Evolutionary conservation across 2,113 vertebrate genomes (phyloP), one percentile per base, ranked within the genome.

Genomic region (Myotis davidii): DNA sequence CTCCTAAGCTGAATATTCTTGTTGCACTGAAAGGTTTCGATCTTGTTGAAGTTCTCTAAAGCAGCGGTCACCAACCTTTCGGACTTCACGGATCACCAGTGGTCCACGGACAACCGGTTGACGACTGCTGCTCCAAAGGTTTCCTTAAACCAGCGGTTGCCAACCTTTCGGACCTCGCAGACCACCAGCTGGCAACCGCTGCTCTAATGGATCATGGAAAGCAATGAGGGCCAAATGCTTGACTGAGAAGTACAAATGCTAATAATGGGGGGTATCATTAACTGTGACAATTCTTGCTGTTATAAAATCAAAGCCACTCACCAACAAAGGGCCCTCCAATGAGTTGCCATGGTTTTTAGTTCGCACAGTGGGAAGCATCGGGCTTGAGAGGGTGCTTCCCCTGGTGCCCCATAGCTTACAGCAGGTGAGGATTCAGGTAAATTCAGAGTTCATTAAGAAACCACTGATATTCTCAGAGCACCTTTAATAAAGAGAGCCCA

Each of bases 241-340:
- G 54, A 56, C 67, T n/a, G 69, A 25, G 27, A 78, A 32, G 77
- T 48, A 87, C 29, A 93, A 48, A 88, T 74, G 85, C 56, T 77
- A 82, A 85, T 50, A 85, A 83, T 14, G 27, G 32, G 34, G 76
- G 70, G 18, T 32, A 45, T 42, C 52, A 48, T 69, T 84, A 87
- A 87, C 13, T 86, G 59, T 32, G 65, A 87, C 20, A 76, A 13
- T 92, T 83, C 50, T 78, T 94, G 56, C 69, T 76, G 37, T 11
- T 86, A 85, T 10, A 74, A 85, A 88, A 89, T 70, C 85, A 90
- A 96, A 45, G 78, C 25, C 21, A 69, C 65, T 91, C 78, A 74
- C 48, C 52, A 67, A 88, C 1, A 1, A 93, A 69, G 25, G 39
- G 34, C 29, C 32, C 67, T 73, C 32, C 16, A 69, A 23, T 12